phyloP scores from a whole-genome alignment of 2,113 vertebrate genomes.

The Ammodytes dubius region DNA sequence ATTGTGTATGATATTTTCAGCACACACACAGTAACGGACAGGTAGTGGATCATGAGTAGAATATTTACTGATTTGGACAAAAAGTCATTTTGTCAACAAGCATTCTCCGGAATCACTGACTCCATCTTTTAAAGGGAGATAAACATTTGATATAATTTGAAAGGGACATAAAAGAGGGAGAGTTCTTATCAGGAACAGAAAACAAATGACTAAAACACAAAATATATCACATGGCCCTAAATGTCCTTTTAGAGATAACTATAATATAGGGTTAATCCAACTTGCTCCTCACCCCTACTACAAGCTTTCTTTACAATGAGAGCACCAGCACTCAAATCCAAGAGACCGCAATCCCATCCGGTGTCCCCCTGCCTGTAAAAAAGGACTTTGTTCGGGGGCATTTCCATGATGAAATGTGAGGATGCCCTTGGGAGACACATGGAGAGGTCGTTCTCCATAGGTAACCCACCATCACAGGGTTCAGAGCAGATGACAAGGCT shows the following conservation, averaged over 20 bases:
- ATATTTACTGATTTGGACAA: too few species aligned
- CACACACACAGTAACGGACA: too few species aligned
- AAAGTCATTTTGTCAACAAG: too few species aligned
- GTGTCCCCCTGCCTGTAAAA: slow-evolving; percentile 39
- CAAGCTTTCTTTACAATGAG: slow-evolving; percentile 20
- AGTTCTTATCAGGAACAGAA: not conserved
- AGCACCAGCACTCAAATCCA: slow-evolving; percentile 34
- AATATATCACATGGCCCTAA: not conserved
- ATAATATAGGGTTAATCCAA: slow-evolving; percentile 11
- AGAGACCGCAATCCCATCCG: slow-evolving; percentile 38
- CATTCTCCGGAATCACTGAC: too few species aligned
- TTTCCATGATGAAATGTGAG: slow-evolving; percentile 77
- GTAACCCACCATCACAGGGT: slow-evolving; percentile 76
- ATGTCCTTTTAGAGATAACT: not conserved
- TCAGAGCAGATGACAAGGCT: slow-evolving; percentile 77
- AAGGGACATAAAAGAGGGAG: not conserved
- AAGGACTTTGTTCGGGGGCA: slow-evolving; percentile 67
- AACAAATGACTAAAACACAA: not conserved
- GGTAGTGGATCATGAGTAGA: too few species aligned
- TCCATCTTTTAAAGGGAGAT: not conserved
- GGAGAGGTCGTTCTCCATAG: slow-evolving; percentile 75
- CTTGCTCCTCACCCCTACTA: slow-evolving; percentile 24
- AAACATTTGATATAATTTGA: slow-evolving; percentile 3
- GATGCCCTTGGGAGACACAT: slow-evolving; percentile 79
- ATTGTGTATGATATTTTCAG: too few species aligned